Evolutionary conservation across 1,140 invertebrate genomes (phyloP).

Genomic region (Atta cephalotes): DNA sequence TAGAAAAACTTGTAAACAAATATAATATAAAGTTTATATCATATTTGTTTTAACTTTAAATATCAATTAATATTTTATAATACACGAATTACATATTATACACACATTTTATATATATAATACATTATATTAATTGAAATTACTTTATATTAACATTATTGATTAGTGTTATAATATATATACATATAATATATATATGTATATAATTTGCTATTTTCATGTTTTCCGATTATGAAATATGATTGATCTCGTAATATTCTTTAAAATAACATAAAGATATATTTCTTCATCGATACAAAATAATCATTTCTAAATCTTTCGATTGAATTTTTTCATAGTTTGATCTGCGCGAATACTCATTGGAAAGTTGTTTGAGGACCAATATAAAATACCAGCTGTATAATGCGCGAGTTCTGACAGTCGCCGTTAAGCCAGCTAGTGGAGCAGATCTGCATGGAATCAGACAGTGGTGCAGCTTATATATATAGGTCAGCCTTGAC

Average conservation of each 20-base stretch:
- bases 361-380: slow-evolving; percentile 22
- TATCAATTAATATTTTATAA: neutral
- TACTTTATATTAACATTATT: no score
- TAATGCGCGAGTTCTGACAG: slow-evolving; percentile 40
- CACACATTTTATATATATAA: no score
- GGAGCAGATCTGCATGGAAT: slow-evolving; percentile 63
- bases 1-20: neutral
- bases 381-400: neutral
- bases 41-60: neutral
- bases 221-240: neutral
- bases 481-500: slow-evolving; percentile 82
- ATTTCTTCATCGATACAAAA: neutral
- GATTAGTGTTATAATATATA: no score
- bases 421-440: slow-evolving; percentile 61
- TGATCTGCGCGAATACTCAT: neutral
- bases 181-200: no score
- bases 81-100: neutral
- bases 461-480: slow-evolving; percentile 76
- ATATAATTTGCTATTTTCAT: neutral
- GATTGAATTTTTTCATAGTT: neutral
- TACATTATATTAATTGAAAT: no score
- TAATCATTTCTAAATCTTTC: neutral
- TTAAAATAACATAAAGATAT: neutral
- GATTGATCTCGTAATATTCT: neutral
- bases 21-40: neutral